Base-by-base conservation (phyloP, 2,797 vertebrate species). In the Rhinatrema bivittatum region DNA sequence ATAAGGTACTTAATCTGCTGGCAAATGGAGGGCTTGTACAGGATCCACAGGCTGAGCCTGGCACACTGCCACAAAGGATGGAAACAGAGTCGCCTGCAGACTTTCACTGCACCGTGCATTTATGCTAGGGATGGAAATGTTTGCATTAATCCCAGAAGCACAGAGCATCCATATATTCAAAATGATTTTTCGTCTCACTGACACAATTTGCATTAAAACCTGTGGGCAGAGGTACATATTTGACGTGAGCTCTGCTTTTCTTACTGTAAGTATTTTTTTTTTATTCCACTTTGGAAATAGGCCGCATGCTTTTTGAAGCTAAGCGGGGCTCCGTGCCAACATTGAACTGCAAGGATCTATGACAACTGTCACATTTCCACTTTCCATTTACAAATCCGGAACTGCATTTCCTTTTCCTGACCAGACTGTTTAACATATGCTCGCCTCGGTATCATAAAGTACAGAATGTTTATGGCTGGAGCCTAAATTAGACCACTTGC, bases 121-220 rank as follows among this genome's bases (percentile, higher is more conserved):
- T 57, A 60, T 50, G 39, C 34, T 31, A 25, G 42, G 44, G 54
- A 54, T 53, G n/a, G 9, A 39, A 60, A 46, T 46, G 65, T 64
- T 64, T 60, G 53, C 60, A 66, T 74, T 68, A 68, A 70, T 72
- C 53, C 56, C 48, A 52, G 53, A 42, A n/a, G n/a, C n/a, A n/a
- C n/a, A n/a, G n/a, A n/a, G n/a, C n/a, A n/a, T n/a, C 60, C 61
- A 65, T 59, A 53, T 31, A 39, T 66, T 64, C 36, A 31, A 34
- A 60, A 56, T 57, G 51, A 55, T 59, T 64, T n/a, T n/a, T n/a
- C n/a, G 46, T 64, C 56, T 66, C 62, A 48, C 52, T 50, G 2
- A 16, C 54, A 30, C 23, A 28, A 56, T 64, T n/a, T 59, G 38
- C 41, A 50, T 53, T 50, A 52, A 55, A 28, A 32, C 26, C 40